Evolutionary conservation across 2,888 invertebrate genomes (phyloP), one percentile per base, ranked within the genome.

Genomic region (Ceriagrion tenellum): DNA sequence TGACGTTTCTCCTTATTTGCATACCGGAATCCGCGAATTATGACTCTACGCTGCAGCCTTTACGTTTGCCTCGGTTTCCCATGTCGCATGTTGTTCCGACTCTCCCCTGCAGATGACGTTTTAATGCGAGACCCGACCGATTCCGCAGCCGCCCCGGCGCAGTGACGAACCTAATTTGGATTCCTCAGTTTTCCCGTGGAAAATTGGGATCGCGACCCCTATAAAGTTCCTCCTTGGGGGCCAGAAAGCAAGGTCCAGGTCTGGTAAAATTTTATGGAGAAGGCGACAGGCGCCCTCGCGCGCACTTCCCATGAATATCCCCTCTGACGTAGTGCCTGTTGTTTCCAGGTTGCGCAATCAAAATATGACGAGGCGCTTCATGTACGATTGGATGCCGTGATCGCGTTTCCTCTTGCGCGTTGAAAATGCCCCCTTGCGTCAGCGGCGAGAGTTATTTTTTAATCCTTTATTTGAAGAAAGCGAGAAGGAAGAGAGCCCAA

Each of bases 151-250:
- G 47, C 47, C 8, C 47, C 8, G 26, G 26, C 16, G 35, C 30
- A 81, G 16, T 35, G 81, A 16, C 81, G 81, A 81, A 35, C 81
- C 81, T 35, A 81, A 81, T 81, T 81, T 81, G 81, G 30, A 81
- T 35, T 81, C 81, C 81, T 12, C 35, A 13, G 35, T 81, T 81
- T 81, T 35, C 81, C 35, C 81, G 81, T 81, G 35, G 81, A 81
- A 81, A 81, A 81, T 81, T 81, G 81, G 81, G 81, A 81, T 81
- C 81, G 35, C 81, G 81, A 81, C 81, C 81, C 81, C 81, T 35
- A 81, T 81, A 35, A 81, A 81, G 30, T 35, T 35, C 12, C 35
- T 26, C 26, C 81, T 12, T 69, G 4, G 6, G 69, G 26, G 23
- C 23, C 0, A 35, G 16, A n/a, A 35, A n/a, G 30, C 81, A 35